A percentile compares a stretch with the other conserved stretches of the same genome.
Conservation (phyloP, 2,113 vertebrate species). For the Upupa epops region DNA sequence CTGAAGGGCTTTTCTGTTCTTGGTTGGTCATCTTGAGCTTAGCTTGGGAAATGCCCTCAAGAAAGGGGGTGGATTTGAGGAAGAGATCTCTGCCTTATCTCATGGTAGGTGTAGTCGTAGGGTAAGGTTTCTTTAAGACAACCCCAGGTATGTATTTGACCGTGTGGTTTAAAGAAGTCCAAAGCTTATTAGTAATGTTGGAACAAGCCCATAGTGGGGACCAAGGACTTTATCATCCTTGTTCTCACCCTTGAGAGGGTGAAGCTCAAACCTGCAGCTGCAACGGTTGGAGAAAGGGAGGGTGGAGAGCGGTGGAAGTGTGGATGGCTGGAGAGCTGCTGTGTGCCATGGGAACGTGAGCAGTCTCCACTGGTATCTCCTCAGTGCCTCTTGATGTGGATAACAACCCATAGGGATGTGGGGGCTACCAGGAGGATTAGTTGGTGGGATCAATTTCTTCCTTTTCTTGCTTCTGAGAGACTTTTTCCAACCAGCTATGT, state of each 20-base stretch:
- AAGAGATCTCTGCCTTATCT: not conserved
- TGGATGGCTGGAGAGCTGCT: not conserved
- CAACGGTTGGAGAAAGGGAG: not conserved
- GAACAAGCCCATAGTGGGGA: not conserved
- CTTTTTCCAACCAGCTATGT: not conserved
- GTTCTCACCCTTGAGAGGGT: not conserved
- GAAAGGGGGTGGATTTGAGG: not conserved
- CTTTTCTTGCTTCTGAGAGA: not conserved
- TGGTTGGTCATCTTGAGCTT: not conserved
- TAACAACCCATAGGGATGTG: not conserved
- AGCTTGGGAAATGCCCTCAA: not conserved
- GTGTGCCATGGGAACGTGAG: no score
- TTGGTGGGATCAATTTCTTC: not conserved
- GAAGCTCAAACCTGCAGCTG: not conserved
- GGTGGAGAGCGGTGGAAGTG: not conserved
- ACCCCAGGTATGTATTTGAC: not conserved
- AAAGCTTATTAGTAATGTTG: not conserved
- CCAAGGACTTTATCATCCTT: not conserved
- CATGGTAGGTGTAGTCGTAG: not conserved
- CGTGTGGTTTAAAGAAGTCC: not conserved
- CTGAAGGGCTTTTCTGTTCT: not conserved
- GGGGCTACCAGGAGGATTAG: not conserved
- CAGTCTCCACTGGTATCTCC: not conserved
- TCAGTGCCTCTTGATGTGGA: not conserved
- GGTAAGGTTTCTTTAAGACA: not conserved